phyloP scores from a whole-genome alignment of 2,888 invertebrate species.

The Heteromyza rotundicornis region DNA sequence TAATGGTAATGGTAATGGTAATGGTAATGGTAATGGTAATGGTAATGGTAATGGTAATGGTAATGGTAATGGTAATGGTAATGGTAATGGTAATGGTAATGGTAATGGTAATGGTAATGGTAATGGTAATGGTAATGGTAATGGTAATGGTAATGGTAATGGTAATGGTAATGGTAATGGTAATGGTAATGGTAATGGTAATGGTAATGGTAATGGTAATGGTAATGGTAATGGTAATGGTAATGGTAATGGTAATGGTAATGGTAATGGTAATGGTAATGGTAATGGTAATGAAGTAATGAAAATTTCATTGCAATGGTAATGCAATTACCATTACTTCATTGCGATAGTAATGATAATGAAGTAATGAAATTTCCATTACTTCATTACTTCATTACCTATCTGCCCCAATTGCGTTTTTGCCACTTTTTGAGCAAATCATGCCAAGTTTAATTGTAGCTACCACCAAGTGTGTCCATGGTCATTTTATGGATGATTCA shows the following conservation, averaged over 20 bases:
- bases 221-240: slow-evolving; percentile 6
- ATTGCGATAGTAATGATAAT: too few species aligned
- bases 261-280: slow-evolving; percentile 2
- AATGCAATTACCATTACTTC: too few species aligned
- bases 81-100: slow-evolving; percentile 6
- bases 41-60: slow-evolving; percentile 6
- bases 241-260: slow-evolving; percentile 6
- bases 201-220: slow-evolving; percentile 6
- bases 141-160: slow-evolving; percentile 6
- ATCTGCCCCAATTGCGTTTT: too few species aligned
- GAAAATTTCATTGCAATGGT: too few species aligned
- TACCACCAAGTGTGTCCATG: too few species aligned
- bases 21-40: slow-evolving; percentile 6
- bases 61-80: slow-evolving; percentile 6
- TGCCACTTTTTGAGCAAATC: too few species aligned
- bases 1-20: slow-evolving; percentile 6
- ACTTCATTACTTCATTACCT: too few species aligned
- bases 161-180: slow-evolving; percentile 6
- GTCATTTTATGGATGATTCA: too few species aligned
- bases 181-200: slow-evolving; percentile 6
- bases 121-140: slow-evolving; percentile 6
- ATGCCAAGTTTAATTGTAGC: too few species aligned
- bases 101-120: slow-evolving; percentile 6
- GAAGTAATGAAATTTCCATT: too few species aligned
- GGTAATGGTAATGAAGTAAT: too few species aligned